Base-by-base conservation (phyloP, 2,113 vertebrate genomes). In the Lepisosteus oculatus region DNA sequence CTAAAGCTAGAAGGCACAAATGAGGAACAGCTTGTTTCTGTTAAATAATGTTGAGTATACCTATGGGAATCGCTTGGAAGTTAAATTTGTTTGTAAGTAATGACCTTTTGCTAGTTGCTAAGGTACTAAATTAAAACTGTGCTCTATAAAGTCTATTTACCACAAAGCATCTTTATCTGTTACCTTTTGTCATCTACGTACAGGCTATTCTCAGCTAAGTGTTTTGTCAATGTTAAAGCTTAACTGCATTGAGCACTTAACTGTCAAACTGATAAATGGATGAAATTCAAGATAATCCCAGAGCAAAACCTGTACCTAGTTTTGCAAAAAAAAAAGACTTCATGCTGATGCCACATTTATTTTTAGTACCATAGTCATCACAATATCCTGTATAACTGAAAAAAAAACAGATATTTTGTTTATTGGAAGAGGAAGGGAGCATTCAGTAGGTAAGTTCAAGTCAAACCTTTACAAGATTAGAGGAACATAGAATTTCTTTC, bases 21-120 rank as follows among this genome's bases (percentile, higher is more conserved):
- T 3, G 5, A 8, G 43, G 17, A 64, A 62, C 9, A 11, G 6
- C 64, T 57, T 0, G 4, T 43, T 72, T 41, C 1, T 45, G 15
- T 67, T 61, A 13, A 47, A 59, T 43, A 61, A 61, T 61, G 43
- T 11, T 15, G 67, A 47, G 8, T 67, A 45, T 8, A 12, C 12
- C 56, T 51, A 57, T 61, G 4, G 47, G 62, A 15, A n/a, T 17
- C 6, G 12, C 43, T 67, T 67, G 59, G 43, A 43, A 47, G 9
- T 72, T 54, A 44, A 51, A 17, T 44, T 43, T 55, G 70, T 57
- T 45, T 55, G 47, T 55, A 62, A 55, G 69, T 7, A n/a, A 4
- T 15, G 3, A 17, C 29, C 29, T 29, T 29, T 29, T 29, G 29
- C 29, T 29, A 1, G 29, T 6, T 13, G 69, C 13, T 43, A 71